Evolutionary conservation across 2,888 invertebrate species (phyloP).

Genomic region (Anthoptus insignis): DNA sequence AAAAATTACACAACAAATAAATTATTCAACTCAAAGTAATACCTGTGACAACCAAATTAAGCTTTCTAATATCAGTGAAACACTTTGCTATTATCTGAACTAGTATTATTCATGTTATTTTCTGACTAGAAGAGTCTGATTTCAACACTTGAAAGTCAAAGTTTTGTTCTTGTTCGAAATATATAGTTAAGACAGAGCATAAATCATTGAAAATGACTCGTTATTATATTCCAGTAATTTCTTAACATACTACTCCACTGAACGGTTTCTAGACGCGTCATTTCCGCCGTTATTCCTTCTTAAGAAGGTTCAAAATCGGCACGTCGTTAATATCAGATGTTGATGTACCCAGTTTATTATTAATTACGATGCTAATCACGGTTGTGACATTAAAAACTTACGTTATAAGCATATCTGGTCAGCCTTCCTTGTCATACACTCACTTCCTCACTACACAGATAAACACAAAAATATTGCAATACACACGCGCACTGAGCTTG

Average conservation of each 20-base stretch:
- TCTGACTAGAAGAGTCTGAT: background rate
- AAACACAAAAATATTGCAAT: slow-evolving; percentile 59
- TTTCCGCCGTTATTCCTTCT: slow-evolving; percentile 1
- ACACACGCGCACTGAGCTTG: slow-evolving; percentile 61
- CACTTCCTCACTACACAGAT: slow-evolving; percentile 71
- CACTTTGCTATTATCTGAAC: too few relatives aligned
- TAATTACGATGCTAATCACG: slow-evolving; percentile 61
- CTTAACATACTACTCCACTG: background rate
- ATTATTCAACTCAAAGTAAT: background rate
- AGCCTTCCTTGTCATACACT: slow-evolving; percentile 74
- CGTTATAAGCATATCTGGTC: slow-evolving; percentile 80
- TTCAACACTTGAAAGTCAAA: too few relatives aligned
- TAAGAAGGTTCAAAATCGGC: slow-evolving; percentile 16
- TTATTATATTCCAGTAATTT: slow-evolving; percentile 22
- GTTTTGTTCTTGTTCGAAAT: too few relatives aligned
- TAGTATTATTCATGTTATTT: too few relatives aligned
- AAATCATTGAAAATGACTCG: slow-evolving; percentile 3
- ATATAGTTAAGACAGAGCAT: background rate
- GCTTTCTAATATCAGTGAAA: background rate
- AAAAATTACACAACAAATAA: background rate
- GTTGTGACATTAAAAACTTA: slow-evolving; percentile 63
- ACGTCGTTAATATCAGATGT: slow-evolving; percentile 7
- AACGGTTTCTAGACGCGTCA: slow-evolving; percentile 10
- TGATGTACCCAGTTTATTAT: slow-evolving; percentile 47
- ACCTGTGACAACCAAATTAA: background rate